Base-by-base conservation (phyloP, 2,888 invertebrate species). In the Micoletzkya japonica region DNA sequence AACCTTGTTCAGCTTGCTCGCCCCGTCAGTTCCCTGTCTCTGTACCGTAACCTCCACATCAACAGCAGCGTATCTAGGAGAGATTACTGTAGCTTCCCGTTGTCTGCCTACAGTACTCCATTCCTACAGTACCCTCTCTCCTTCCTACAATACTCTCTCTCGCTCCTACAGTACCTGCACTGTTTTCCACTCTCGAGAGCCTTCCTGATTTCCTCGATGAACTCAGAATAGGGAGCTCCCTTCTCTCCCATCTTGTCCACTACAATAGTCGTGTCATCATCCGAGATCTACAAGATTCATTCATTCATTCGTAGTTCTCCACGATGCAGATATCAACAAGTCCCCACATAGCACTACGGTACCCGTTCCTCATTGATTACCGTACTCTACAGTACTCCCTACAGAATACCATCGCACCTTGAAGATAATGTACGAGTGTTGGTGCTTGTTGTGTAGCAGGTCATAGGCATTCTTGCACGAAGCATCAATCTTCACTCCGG, bases 171-270 rank as follows among this genome's bases (percentile, higher is more conserved):
- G n/a, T 52, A 79, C 72, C 85, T 78, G 79, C 85, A 85, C 72
- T 85, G 84, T 71, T 85, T 83, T 71, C 85, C 85, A 61, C 78
- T 80, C 60, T 80, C 82, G 59, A 83, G 79, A 10, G 72, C 64
- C 72, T 81, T 79, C 70, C 73, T 76, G 73, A 80, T 74, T 56
- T 82, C 85, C 70, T 83, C 84, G 57, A 84, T 79, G 73, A 85
- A 85, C 49, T 86, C 84, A n/a, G 80, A 67, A 74, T 85, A 85
- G 24, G 85, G 85, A 7, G 85, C 82, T 59, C 74, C 75, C 76
- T 85, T 85, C 26, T 81, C 83, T 49, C 85, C 85, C 69, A 82
- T 79, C 72, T 84, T 85, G 72, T 85, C 85, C 37, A 85, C 84
- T 44, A 85, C 80, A 72, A 85, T 85, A 50, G 81, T 81, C n/a